A percentile compares a stretch with the other conserved stretches of the same genome.
phyloP scores from a whole-genome alignment of 2,797 vertebrate genomes.

The Ctenochaetus hawaiiensis region DNA sequence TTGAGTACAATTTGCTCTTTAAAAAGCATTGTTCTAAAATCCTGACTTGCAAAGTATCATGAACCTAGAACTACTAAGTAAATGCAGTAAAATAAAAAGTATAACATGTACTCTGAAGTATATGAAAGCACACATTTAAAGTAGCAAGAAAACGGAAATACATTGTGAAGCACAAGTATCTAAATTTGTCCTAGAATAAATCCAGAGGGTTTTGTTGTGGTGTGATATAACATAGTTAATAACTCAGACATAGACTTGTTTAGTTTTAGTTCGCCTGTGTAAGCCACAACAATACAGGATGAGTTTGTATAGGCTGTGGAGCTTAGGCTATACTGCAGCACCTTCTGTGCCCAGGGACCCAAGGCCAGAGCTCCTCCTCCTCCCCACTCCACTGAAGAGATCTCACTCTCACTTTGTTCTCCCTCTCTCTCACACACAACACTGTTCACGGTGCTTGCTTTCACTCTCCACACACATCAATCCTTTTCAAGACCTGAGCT shows the following conservation, averaged over 20 bases:
- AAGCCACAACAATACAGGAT: conserved; percentile 45
- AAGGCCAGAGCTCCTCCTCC: conserved; percentile 79
- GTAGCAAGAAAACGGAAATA: neutral
- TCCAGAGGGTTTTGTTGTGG: neutral
- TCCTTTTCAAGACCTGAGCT: conserved; percentile 21
- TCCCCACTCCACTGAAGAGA: conserved; percentile 66
- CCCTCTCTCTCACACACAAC: conserved; percentile 43
- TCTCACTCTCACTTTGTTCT: conserved; percentile 61
- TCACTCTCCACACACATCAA: conserved; percentile 31
- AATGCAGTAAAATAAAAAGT: conserved; percentile 1
- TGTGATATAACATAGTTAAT: conserved; percentile 10
- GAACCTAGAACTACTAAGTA: neutral
- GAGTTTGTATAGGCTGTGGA: conserved; percentile 57
- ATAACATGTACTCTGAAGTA: neutral
- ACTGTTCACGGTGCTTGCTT: conserved; percentile 38
- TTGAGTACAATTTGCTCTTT: neutral
- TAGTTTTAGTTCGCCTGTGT: conserved; percentile 6
- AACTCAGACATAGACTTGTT: conserved; percentile 22
- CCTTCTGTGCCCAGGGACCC: conserved; percentile 93
- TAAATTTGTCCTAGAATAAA: neutral
- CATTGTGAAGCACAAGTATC: neutral
- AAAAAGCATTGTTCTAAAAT: neutral
- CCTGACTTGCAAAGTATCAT: neutral
- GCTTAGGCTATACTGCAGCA: conserved; percentile 80
- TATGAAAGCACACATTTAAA: neutral